phyloP scores from a whole-genome alignment of 2,797 vertebrate species.

The Cuniculus paca region DNA sequence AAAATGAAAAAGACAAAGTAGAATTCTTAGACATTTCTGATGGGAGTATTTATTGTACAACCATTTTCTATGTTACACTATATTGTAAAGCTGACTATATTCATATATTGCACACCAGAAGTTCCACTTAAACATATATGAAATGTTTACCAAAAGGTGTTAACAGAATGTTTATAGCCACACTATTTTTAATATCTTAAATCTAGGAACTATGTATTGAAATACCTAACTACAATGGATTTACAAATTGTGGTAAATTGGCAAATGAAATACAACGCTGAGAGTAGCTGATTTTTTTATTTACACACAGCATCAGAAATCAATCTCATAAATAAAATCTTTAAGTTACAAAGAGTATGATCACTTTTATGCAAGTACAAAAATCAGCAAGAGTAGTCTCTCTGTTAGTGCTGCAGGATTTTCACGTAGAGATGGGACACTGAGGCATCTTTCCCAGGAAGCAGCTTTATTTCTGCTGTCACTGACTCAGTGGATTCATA shows the following conservation, averaged over 20 bases:
- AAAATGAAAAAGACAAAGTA: not conserved
- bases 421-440: not conserved
- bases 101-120: not conserved
- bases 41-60: not conserved
- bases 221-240: not conserved
- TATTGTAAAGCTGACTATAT: not conserved
- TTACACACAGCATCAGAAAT: not conserved
- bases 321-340: not conserved
- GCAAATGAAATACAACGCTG: not conserved
- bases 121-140: not conserved
- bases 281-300: conserved; percentile 12
- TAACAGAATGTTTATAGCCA: not conserved
- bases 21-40: not conserved
- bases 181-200: not conserved
- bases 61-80: not conserved
- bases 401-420: not conserved
- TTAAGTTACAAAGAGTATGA: not conserved
- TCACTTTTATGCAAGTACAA: not conserved
- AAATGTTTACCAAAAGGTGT: not conserved
- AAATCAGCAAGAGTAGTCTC: not conserved
- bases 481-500: not conserved
- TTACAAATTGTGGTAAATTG: not conserved
- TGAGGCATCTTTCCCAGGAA: not conserved
- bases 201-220: not conserved
- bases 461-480: not conserved